Evolutionary conservation across 2,888 invertebrate species (phyloP), one percentile per base, ranked within the genome.

Genomic region (Andrena camellia): DNA sequence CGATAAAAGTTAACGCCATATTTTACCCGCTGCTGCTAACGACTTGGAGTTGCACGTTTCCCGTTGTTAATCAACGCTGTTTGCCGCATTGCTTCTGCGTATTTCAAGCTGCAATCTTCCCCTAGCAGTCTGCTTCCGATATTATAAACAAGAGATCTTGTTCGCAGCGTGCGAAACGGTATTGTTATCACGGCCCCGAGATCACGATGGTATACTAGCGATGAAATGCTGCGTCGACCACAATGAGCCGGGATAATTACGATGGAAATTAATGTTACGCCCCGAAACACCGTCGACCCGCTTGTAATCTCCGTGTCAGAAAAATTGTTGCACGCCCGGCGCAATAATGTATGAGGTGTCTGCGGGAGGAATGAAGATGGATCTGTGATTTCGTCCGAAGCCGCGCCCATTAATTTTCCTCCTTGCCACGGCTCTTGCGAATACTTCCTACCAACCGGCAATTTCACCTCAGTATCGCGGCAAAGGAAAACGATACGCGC

Each of bases 141-240:
- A 73, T 80, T 68, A 77, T 79, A 79, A 77, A 86, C 81, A 72
- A 52, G 66, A 74, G 70, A 80, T 84, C 54, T 63, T 67, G 26
- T 63, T 73, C 8, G 29, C 26, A 59, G 54, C 26, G 62, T 63
- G 77, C 57, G 64, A 79, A 86, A 78, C 69, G 75, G 54, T n/a
- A 78, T 76, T 86, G 74, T 77, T 86, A 86, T 81, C 84, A 59
- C 29, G 35, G 31, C 48, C 29, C 26, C 26, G n/a, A 73, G 62
- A 86, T 86, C 84, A 48, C 71, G 57, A 67, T 67, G 68, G 42
- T 64, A 71, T 79, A 64, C 23, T 17, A 4, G 52, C 69, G 59
- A 74, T 26, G 63, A 77, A 77, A 68, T 31, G 60, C 23, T n/a
- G 57, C 20, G 57, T 57, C 42, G 33, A 13, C 31, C 6, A 54